Percentiles rank a stretch among this genome's conserved stretches.
phyloP scores from a whole-genome alignment of 2,888 invertebrate species.

The Machimus atricapillus region DNA sequence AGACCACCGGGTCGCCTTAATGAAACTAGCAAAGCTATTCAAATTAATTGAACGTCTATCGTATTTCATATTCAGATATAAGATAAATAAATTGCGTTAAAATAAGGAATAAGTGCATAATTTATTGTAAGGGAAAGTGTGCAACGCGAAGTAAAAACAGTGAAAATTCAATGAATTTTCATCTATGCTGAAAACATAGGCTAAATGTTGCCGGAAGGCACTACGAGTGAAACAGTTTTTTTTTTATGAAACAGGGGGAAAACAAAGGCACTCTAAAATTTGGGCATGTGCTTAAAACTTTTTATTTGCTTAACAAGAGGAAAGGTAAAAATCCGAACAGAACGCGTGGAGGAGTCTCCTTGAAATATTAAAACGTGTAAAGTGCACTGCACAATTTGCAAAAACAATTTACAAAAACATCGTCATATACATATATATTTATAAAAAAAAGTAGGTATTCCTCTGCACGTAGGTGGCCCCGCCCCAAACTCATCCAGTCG shows the following conservation, averaged over 20 bases:
- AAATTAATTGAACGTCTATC: too few species aligned
- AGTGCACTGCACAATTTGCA: not conserved
- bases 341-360: not conserved
- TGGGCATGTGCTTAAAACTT: not conserved
- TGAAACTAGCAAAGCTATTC: too few species aligned
- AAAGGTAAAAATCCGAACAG: not conserved
- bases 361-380: conserved; percentile 7
- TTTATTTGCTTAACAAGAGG: not conserved
- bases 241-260: not conserved
- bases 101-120: too few species aligned
- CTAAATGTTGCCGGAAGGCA: not conserved
- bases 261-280: not conserved
- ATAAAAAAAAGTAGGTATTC: not conserved
- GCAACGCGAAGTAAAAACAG: not conserved
- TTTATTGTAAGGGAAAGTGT: too few species aligned
- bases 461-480: not conserved
- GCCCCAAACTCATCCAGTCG: not conserved
- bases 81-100: too few species aligned
- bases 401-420: conserved; percentile 11
- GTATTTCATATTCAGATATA: too few species aligned
- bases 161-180: not conserved
- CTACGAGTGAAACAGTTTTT: not conserved
- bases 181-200: too few species aligned
- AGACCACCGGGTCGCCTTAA: too few species aligned
- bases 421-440: not conserved